Percentiles rank a stretch among this genome's conserved stretches.
Evolutionary conservation across 2,113 vertebrate species (phyloP).

Genomic region (Gasterosteus aculeatus): DNA sequence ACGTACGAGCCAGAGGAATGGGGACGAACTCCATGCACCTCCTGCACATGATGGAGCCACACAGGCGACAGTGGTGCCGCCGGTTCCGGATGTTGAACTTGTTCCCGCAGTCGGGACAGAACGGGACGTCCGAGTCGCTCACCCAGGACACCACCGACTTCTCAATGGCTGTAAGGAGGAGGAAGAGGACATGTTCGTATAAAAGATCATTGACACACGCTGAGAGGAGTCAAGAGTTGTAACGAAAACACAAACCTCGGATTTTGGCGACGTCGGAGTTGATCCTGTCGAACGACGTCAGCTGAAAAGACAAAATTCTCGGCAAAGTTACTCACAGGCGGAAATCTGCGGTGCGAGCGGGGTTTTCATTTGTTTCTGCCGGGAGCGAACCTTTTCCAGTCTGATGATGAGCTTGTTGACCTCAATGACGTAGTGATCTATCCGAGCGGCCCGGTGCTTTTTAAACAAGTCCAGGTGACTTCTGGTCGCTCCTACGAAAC

Average conservation of each 20-base stretch:
- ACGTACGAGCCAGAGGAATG: slow-evolving; percentile 90
- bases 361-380: neutral
- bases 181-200: neutral
- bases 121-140: slow-evolving; percentile 94
- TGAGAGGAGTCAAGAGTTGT: neutral
- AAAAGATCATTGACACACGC: neutral
- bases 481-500: slow-evolving; percentile 83
- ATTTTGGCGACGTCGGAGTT: slow-evolving; percentile 91
- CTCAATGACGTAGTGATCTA: slow-evolving; percentile 98
- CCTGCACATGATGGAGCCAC: slow-evolving; percentile 97
- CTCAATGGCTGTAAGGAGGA: slow-evolving; percentile 85
- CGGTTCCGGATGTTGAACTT: slow-evolving; percentile 94
- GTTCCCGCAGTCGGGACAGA: slow-evolving; percentile 95
- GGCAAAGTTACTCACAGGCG: neutral
- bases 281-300: slow-evolving; percentile 94
- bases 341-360: too few relatives aligned
- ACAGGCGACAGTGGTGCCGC: slow-evolving; percentile 97
- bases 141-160: slow-evolving; percentile 97
- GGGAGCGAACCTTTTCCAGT: slow-evolving; percentile 90
- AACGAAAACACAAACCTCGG: slow-evolving; percentile 84
- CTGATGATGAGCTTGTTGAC: slow-evolving; percentile 98
- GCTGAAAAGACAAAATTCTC: slow-evolving; percentile 74
- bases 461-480: slow-evolving; percentile 94
- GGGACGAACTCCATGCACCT: slow-evolving; percentile 92
- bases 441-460: slow-evolving; percentile 93